phyloP scores from a whole-genome alignment of 2,113 vertebrate species.

The Turnix velox region DNA sequence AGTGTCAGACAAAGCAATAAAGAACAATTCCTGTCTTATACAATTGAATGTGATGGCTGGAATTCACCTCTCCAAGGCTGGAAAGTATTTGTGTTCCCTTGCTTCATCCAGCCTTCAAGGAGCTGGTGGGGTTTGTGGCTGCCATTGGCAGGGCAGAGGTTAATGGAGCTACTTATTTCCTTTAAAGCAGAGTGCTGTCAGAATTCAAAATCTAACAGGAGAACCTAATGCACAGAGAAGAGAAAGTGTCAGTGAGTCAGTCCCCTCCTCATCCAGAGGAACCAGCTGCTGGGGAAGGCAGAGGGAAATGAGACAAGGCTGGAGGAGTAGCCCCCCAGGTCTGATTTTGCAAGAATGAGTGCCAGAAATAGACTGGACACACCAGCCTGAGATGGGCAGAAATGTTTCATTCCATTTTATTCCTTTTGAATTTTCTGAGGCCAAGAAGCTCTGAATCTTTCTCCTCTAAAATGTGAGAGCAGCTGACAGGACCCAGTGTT shows the following conservation, averaged over 20 bases:
- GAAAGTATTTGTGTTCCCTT: accelerated
- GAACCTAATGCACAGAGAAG: background rate
- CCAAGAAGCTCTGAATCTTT: background rate
- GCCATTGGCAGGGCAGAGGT: background rate
- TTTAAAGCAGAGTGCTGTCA: background rate
- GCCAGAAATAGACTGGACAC: background rate
- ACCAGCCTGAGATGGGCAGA: background rate
- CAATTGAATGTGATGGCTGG: background rate
- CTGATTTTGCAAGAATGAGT: background rate
- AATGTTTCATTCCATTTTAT: background rate
- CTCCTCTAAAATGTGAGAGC: background rate
- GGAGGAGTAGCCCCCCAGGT: background rate
- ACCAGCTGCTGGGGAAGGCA: background rate
- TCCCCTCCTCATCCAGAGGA: background rate
- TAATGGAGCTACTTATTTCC: background rate
- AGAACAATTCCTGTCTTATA: background rate
- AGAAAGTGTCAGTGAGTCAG: background rate
- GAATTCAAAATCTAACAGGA: background rate
- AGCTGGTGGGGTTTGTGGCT: background rate
- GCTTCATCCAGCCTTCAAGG: background rate
- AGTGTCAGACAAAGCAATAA: background rate
- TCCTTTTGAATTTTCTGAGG: background rate
- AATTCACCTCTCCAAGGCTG: background rate
- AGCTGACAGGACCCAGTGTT: background rate
- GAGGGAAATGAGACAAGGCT: background rate